Evolutionary conservation across 2,888 invertebrate genomes (phyloP).

Genomic region (Morpho deidamia): DNA sequence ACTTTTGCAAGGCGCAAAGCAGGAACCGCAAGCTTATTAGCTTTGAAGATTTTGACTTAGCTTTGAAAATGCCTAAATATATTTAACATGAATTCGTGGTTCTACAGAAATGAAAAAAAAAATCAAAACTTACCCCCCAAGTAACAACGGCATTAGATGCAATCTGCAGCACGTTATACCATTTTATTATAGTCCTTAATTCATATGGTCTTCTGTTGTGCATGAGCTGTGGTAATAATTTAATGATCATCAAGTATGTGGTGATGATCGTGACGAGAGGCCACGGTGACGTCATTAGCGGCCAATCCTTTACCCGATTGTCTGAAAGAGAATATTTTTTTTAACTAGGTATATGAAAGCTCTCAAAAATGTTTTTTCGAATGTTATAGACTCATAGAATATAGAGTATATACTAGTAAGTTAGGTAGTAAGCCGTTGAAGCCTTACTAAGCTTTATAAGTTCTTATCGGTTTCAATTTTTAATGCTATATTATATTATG

Average conservation of each 20-base stretch:
- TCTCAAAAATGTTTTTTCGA: background rate
- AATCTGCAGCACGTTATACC: slow-evolving; percentile 91
- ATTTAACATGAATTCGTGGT: too few species aligned
- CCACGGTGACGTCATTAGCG: slow-evolving; percentile 80
- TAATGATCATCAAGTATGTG: slow-evolving; percentile 77
- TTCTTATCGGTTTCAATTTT: too few species aligned
- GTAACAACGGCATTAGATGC: slow-evolving; percentile 81
- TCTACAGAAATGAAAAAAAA: background rate
- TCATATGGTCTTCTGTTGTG: slow-evolving; percentile 81
- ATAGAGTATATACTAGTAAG: too few species aligned
- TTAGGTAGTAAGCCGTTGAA: too few species aligned
- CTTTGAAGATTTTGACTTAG: too few species aligned
- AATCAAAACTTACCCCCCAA: slow-evolving; percentile 83
- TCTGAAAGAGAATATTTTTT: slow-evolving; percentile 56
- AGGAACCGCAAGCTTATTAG: too few species aligned
- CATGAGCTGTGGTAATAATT: slow-evolving; percentile 81
- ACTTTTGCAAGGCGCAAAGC: too few species aligned
- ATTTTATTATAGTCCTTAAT: slow-evolving; percentile 81
- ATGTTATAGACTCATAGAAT: too few species aligned
- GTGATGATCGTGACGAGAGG: slow-evolving; percentile 69
- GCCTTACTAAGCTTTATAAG: too few species aligned
- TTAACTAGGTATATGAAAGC: too few species aligned
- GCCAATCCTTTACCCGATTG: slow-evolving; percentile 80
- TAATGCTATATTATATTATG: too few species aligned
- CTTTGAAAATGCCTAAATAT: too few species aligned